Base-by-base conservation (phyloP, 2,888 invertebrate genomes). In the Sabatieria punctata region DNA sequence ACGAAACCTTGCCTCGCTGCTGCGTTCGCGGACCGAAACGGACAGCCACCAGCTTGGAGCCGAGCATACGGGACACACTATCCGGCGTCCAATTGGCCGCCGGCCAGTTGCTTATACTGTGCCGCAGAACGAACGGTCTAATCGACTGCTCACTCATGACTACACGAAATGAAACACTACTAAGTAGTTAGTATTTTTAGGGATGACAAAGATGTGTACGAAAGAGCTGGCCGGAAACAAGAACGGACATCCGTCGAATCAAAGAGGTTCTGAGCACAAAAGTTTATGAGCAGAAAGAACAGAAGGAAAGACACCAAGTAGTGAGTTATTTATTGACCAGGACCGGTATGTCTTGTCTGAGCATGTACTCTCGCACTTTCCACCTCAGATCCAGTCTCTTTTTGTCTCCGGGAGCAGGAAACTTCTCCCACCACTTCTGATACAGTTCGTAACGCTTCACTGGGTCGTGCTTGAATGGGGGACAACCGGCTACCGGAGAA, bases 1-100 rank as follows among this genome's bases (percentile, higher is more conserved):
- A 86, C 15, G 15, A 21, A 27, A 36, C 22, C 25, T 4, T 4
- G 25, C 45, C 38, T n/a, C 8, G 23, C 13, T 2, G 19, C 3
- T 38, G 35, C 8, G 33, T 41, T 18, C 27, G 18, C 24, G 11
- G 36, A 25, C 46, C 42, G 23, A 41, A 27, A 35, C 46, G 11
- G 19, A 35, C 21, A 2, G 24, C n/a, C 19, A 39, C n/a, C 23
- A 6, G 3, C 39, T 4, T 4, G 22, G 13, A 15, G 15, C 22
- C 6, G 6, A 39, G 21, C 22, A 39, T 15, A 8, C 23, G 6
- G 4, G 21, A 6, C 39, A 39, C 4, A 3, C 4, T 19, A 6
- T 39, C 39, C 6, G 39, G 39, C 8, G 39, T 39, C 39, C 39
- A 39, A 8, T 3, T 8, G 6, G 19, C 13, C 23, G 39, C 39